Evolutionary conservation across 2,888 invertebrate genomes (phyloP).

Genomic region (Machimus atricapillus): DNA sequence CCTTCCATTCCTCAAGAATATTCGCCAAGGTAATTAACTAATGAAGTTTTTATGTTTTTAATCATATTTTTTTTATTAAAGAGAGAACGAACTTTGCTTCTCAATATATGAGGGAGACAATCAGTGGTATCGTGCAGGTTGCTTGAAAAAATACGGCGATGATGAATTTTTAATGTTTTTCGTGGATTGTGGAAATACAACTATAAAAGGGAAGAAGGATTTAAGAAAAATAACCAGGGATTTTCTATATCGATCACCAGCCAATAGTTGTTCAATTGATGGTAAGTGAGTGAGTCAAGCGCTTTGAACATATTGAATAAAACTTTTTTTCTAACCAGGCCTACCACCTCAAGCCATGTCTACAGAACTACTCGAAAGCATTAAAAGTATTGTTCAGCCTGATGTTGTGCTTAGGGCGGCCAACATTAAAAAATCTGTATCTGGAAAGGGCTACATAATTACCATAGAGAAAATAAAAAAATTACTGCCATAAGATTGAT

Average conservation of each 20-base stretch:
- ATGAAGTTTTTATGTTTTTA: neutral
- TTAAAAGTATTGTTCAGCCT: neutral
- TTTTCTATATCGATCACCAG: slow-evolving; percentile 50
- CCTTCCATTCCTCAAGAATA: slow-evolving; percentile 45
- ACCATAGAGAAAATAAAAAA: neutral
- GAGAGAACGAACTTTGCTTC: slow-evolving; percentile 51
- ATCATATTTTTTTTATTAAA: neutral
- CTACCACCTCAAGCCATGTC: neutral
- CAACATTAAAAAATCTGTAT: neutral
- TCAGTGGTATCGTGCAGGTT: slow-evolving; percentile 53
- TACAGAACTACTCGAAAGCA: neutral
- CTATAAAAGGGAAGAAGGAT: slow-evolving; percentile 48
- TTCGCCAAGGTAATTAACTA: slow-evolving; percentile 48
- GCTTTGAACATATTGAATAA: neutral
- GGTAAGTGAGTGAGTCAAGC: slow-evolving; percentile 43
- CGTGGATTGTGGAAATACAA: slow-evolving; percentile 51
- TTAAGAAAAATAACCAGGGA: slow-evolving; percentile 50
- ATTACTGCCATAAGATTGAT: neutral
- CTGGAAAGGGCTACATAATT: neutral
- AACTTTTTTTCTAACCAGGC: neutral
- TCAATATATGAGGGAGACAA: slow-evolving; percentile 50
- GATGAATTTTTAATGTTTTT: slow-evolving; percentile 50
- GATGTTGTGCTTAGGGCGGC: neutral
- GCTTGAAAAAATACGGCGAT: slow-evolving; percentile 46
- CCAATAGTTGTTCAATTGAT: slow-evolving; percentile 50